phyloP scores from a whole-genome alignment of 2,888 invertebrate genomes.

The Sthenelais limicola region DNA sequence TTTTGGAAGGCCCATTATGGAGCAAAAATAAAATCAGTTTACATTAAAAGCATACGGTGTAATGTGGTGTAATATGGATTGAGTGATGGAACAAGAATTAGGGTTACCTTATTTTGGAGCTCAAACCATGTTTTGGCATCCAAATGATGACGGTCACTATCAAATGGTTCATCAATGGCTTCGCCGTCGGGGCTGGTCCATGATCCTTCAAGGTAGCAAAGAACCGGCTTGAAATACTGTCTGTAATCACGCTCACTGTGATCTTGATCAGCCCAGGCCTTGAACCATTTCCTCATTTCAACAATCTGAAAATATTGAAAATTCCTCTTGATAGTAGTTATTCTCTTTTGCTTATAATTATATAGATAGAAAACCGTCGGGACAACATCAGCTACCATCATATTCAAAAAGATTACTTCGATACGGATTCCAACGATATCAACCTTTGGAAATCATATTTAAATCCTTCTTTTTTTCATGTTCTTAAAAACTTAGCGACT shows the following conservation, averaged over 20 bases:
- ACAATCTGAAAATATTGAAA: conserved; percentile 36
- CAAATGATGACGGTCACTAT: neutral
- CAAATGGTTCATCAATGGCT: conserved; percentile 8
- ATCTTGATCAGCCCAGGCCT: conserved; percentile 61
- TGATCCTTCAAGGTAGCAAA: conserved; percentile 63
- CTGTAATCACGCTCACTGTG: conserved; percentile 55
- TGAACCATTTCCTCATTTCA: conserved; percentile 64
- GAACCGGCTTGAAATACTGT: conserved; percentile 61
- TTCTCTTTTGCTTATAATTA: neutral
- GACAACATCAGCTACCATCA: too few species aligned
- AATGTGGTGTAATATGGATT: too few species aligned
- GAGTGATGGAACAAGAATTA: too few species aligned
- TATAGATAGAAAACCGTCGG: too few species aligned
- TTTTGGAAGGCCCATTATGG: too few species aligned
- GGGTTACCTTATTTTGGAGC: neutral
- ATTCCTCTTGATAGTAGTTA: neutral
- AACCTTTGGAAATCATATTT: too few species aligned
- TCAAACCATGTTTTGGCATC: neutral
- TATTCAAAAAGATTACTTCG: too few species aligned
- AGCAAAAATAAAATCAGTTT: too few species aligned
- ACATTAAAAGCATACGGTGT: too few species aligned
- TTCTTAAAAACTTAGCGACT: too few species aligned
- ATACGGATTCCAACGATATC: too few species aligned
- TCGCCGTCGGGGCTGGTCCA: conserved; percentile 54
- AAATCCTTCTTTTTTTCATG: too few species aligned